A percentile compares a stretch with the other conserved stretches of the same genome.
Conservation (phyloP, 2,888 invertebrate species). For the Mythimna ferrago region DNA sequence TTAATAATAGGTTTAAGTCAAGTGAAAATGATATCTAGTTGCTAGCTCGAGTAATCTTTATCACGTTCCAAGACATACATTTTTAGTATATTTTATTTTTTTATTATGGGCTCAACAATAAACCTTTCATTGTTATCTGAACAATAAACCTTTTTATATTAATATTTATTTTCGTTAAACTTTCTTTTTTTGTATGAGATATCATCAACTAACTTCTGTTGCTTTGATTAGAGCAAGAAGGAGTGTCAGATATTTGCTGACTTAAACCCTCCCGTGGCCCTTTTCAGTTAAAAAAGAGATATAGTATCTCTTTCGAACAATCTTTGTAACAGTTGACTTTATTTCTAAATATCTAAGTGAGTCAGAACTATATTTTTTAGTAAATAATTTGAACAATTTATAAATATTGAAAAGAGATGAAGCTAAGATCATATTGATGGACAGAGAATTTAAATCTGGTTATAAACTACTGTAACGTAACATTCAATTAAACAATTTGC, state of each 20-base stretch:
- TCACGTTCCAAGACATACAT: conserved; percentile 16
- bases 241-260: too few species aligned
- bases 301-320: not conserved
- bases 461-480: too few species aligned
- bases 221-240: too few species aligned
- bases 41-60: conserved; percentile 6
- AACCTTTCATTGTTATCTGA: not conserved
- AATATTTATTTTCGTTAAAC: too few species aligned
- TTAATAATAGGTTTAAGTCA: conserved; percentile 33
- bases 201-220: too few species aligned
- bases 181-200: too few species aligned
- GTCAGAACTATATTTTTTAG: not conserved
- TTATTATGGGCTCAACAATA: conserved; percentile 3
- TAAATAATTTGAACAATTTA: not conserved
- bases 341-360: not conserved
- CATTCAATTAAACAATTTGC: too few species aligned
- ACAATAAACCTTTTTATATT: too few species aligned
- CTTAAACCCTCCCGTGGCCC: too few species aligned
- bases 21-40: conserved; percentile 36
- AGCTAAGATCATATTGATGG: too few species aligned
- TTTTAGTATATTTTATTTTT: not conserved
- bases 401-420: too few species aligned
- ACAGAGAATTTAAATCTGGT: too few species aligned
- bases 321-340: not conserved
- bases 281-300: not conserved